Conservation (phyloP, 2,797 vertebrate genomes). For the Gymnoscopelus microlampas region DNA sequence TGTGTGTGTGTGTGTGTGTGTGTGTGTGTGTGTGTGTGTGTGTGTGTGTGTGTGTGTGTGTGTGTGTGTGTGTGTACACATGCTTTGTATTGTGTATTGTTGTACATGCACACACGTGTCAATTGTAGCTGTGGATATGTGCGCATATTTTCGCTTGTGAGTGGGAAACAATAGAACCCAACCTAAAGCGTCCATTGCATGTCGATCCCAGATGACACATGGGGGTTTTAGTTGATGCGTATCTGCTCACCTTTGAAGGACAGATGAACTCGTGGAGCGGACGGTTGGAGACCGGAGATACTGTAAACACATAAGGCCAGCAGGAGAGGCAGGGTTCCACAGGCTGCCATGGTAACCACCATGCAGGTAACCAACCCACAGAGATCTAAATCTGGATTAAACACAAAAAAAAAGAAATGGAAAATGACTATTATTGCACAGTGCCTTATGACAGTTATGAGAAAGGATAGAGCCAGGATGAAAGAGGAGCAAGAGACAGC, state of each 20-base stretch:
- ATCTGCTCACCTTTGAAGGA: conserved; percentile 82
- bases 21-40: not conserved
- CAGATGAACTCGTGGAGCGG: conserved; percentile 80
- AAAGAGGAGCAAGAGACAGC: conserved; percentile 40
- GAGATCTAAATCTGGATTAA: conserved; percentile 78
- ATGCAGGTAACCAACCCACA: conserved; percentile 74
- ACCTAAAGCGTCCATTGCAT: conserved; percentile 28
- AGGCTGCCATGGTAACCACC: conserved; percentile 79
- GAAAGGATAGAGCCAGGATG: conserved; percentile 64
- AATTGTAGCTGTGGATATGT: not conserved
- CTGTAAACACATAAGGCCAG: conserved; percentile 77
- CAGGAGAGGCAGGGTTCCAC: conserved; percentile 77
- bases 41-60: not conserved
- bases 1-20: not conserved
- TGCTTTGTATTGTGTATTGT: not conserved
- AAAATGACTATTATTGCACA: conserved; percentile 67
- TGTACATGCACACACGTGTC: not conserved
- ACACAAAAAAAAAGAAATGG: conserved; percentile 68
- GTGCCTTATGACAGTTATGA: conserved; percentile 71
- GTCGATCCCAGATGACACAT: conserved; percentile 26
- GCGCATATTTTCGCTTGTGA: not conserved
- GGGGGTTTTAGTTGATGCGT: conserved; percentile 30
- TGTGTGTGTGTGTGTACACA: not conserved
- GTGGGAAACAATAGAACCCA: conserved; percentile 18
- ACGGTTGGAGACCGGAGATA: conserved; percentile 76